Base-by-base conservation (phyloP, 2,113 vertebrate species). In the Spea bombifrons region DNA sequence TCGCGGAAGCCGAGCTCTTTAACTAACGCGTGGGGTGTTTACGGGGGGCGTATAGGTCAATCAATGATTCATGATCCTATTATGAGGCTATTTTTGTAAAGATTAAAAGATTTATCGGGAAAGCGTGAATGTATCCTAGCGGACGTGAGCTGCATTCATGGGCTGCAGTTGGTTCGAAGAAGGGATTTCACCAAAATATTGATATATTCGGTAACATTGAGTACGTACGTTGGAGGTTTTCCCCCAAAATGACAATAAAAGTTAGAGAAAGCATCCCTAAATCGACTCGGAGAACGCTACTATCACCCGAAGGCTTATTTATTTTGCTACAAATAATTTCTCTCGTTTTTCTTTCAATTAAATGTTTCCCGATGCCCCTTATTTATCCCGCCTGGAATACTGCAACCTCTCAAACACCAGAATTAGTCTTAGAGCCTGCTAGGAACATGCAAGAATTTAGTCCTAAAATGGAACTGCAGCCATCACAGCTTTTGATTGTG, bases 51-150 rank as follows among this genome's bases (percentile, higher is more conserved):
- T 44, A 16, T 66, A 76, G 75, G 82, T 84, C 79, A 84, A 82
- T 73, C 75, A 79, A 80, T 47, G 71, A 84, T 67, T 80, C 66
- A 76, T 66, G 13, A 81, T 76, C 66, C 81, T 73, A 57, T 9
- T 8, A 53, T 30, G 15, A 81, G 84, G 64, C 68, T 68, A 76
- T 75, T 82, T 64, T 55, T 68, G 73, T 7, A 70, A 76, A 80
- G 72, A 67, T 75, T 75, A 82, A 0, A 0, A 70, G 48, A 65
- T 79, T 79, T 76, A 76, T 71, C n/a, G 10, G 67, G 4, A 63
- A 75, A 71, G 66, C 73, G 52, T 17, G 73, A 71, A 66, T 50
- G 63, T 71, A 30, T 46, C 84, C 65, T 69, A 65, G 69, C 44
- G 46, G 8, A 48, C 69, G 75, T 17, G 8, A n/a, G 17, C 47